Conservation (phyloP, 2,797 vertebrate genomes). For the Morus bassanus region DNA sequence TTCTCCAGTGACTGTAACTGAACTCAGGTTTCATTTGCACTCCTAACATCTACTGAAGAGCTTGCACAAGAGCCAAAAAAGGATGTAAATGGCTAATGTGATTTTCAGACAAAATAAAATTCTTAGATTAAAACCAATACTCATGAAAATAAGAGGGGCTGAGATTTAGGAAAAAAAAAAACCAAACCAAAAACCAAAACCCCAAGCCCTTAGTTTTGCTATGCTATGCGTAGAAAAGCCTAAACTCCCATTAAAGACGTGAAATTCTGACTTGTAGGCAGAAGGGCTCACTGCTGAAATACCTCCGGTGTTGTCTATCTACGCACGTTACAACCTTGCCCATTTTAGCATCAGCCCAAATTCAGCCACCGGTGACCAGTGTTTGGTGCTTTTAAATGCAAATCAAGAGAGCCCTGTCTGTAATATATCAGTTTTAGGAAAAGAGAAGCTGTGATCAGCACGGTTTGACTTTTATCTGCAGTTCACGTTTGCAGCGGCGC, state of each 20-base stretch:
- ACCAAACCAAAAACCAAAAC: too few species aligned
- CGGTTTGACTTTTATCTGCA: neutral
- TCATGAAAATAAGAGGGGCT: accelerated
- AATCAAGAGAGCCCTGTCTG: neutral
- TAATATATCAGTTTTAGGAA: accelerated
- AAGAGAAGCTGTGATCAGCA: neutral
- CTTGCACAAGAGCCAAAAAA: neutral
- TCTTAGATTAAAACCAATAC: neutral
- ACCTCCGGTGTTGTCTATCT: neutral
- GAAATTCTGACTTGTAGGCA: neutral
- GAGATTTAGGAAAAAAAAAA: neutral
- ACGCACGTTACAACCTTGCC: neutral
- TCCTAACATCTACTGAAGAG: neutral
- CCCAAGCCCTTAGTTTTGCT: neutral
- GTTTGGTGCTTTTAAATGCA: neutral
- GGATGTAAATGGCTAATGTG: neutral
- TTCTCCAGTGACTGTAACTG: neutral
- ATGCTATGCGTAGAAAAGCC: neutral
- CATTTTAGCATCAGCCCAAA: neutral
- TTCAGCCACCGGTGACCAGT: neutral
- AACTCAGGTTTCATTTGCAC: neutral
- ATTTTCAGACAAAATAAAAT: neutral
- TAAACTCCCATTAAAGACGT: neutral
- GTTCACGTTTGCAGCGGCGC: neutral
- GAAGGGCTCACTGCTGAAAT: neutral